These are phyloP conservation scores for Myotis yumanensis DNA, from an alignment of 2,113 vertebrate species.

Conservation along the genomic window DNA sequence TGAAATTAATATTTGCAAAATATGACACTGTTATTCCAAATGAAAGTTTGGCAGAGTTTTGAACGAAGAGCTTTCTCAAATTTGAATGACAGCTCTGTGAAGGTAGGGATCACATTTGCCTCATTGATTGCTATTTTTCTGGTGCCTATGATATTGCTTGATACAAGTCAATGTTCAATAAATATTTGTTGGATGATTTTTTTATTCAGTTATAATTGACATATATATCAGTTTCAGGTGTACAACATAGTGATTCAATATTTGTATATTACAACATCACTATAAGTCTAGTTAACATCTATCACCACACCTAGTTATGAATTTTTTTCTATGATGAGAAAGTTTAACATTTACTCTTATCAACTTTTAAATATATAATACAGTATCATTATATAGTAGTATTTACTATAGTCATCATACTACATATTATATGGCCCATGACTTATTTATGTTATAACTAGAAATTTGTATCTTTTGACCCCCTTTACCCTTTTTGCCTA, in stretches of 20 bases:
- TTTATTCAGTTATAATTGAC: background rate
- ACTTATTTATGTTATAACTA: background rate
- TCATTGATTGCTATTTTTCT: background rate
- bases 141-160: background rate
- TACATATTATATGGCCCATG: background rate
- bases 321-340: background rate
- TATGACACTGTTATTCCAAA: background rate
- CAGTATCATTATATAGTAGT: background rate
- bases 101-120: background rate
- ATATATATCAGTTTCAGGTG: no score
- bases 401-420: background rate
- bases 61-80: background rate
- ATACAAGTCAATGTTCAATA: background rate
- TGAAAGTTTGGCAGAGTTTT: conserved; percentile 22
- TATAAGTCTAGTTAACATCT: background rate
- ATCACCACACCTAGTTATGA: background rate
- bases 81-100: conserved; percentile 1
- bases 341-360: background rate
- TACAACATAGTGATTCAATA: no score
- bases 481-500: background rate
- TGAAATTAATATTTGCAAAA: background rate
- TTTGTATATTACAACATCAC: background rate
- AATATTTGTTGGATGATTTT: background rate
- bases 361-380: background rate
- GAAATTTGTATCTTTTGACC: background rate